phyloP scores from a whole-genome alignment of 2,888 invertebrate genomes.

The Aporophyla lueneburgensis region DNA sequence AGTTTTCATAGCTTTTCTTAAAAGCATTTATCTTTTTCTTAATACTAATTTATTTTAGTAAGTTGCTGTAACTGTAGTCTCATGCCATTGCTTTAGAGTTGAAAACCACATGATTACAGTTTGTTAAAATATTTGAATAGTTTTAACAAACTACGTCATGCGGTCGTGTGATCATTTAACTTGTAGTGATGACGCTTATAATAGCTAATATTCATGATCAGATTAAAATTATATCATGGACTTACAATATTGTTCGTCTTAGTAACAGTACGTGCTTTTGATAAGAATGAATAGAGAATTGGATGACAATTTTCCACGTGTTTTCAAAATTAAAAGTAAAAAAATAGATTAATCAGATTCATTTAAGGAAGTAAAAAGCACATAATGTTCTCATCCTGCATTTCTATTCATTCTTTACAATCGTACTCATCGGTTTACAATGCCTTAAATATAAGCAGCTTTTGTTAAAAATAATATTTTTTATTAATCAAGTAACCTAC shows the following conservation, averaged over 20 bases:
- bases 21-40: conserved; percentile 18
- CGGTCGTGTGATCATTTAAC: conserved; percentile 56
- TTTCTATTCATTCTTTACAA: conserved; percentile 49
- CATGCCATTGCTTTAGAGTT: conserved; percentile 64
- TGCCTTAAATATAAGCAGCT: conserved; percentile 58
- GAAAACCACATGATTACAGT: conserved; percentile 45
- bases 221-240: conserved; percentile 44
- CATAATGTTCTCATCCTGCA: not conserved
- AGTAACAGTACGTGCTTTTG: conserved; percentile 32
- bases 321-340: not conserved
- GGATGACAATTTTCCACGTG: not conserved
- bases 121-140: conserved; percentile 39
- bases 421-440: conserved; percentile 47
- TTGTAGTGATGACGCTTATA: conserved; percentile 59
- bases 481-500: conserved; percentile 34
- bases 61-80: conserved; percentile 77
- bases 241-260: conserved; percentile 36
- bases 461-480: conserved; percentile 23
- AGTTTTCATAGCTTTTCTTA: conserved; percentile 19
- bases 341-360: not conserved
- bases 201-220: conserved; percentile 61
- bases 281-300: conserved; percentile 40
- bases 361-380: not conserved
- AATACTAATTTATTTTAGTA: conserved; percentile 21
- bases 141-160: conserved; percentile 44